Evolutionary conservation across 2,113 vertebrate species (phyloP), one percentile per base, ranked within the genome.

Genomic region (Phrynocephalus versicolor): DNA sequence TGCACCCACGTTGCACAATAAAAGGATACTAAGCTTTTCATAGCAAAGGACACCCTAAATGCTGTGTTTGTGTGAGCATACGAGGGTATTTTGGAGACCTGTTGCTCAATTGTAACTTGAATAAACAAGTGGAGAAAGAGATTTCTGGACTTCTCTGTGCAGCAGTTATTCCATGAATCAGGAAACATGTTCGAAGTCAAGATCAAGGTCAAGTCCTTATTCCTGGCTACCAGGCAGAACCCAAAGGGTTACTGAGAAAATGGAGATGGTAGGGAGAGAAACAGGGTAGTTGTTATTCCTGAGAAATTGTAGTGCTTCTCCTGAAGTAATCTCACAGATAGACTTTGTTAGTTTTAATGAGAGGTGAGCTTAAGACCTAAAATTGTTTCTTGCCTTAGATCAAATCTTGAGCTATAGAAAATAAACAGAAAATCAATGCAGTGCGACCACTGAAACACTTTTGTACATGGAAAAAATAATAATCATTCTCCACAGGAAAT

Each of bases 401-500:
- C n/a, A 72, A 71, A 58, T 75, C 18, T 76, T 84, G 64, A 69
- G 8, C 21, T 45, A 39, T n/a, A 67, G 39, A 81, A 81, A 67
- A n/a, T 62, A n/a, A 80, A 19, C 19, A 69, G 18, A 45, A 23
- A 65, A 70, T 21, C 9, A 69, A 33, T 55, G 19, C 7, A 16
- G 18, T 58, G 18, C 37, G 27, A 30, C 19, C 8, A 64, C 45
- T 75, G 33, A 72, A 72, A 35, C 14, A 33, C 18, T 37, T 45
- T 62, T 25, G 37, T 27, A 45, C 57, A 35, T 81, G 69, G 15
- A 65, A 83, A 75, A 67, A 35, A 84, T 51, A 51, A 81, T 57
- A 55, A 55, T 51, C 0, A 21, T 74, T 91, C 16, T 85, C 92
- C 88, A 74, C 93, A 99, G 99, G 99, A 99, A 96, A 99, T 99